phyloP scores from a whole-genome alignment of 2,888 invertebrate species.

The Acrocera orbiculus region DNA sequence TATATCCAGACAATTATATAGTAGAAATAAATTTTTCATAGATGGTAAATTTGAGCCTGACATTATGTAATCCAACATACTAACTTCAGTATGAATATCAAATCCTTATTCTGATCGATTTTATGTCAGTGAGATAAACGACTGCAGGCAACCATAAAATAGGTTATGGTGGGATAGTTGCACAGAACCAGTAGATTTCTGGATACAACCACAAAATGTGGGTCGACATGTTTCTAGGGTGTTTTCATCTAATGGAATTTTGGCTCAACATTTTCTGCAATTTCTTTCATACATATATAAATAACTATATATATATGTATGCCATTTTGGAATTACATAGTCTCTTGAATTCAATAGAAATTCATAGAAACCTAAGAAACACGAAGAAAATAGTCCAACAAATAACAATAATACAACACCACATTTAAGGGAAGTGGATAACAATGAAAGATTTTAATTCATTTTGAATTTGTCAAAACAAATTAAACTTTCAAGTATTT shows the following conservation, averaged over 20 bases:
- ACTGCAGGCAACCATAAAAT: constrained; percentile 10
- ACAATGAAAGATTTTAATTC: constrained; percentile 5
- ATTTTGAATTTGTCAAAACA: constrained; percentile 7
- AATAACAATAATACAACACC: neutral
- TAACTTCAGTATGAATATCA: constrained; percentile 5
- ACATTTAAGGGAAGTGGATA: neutral
- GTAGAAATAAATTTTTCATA: too few species aligned
- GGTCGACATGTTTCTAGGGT: too few species aligned
- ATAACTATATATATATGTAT: neutral
- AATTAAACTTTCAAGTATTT: constrained; percentile 8
- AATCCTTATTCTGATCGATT: constrained; percentile 9
- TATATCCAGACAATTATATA: too few species aligned
- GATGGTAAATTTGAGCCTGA: constrained; percentile 5
- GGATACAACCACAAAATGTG: constrained; percentile 3
- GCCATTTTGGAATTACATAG: neutral
- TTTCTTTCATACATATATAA: too few species aligned
- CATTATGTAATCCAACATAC: constrained; percentile 9
- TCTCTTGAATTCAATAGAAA: constrained; percentile 2
- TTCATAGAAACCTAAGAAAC: neutral
- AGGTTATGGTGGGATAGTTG: constrained; percentile 7
- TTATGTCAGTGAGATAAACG: constrained; percentile 10
- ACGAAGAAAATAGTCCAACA: neutral
- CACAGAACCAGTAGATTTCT: constrained; percentile 4
- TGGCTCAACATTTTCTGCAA: too few species aligned
- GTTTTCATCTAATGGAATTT: too few species aligned